Evolutionary conservation across 2,113 vertebrate genomes (phyloP), one percentile per base, ranked within the genome.

Genomic region (Apus apus): DNA sequence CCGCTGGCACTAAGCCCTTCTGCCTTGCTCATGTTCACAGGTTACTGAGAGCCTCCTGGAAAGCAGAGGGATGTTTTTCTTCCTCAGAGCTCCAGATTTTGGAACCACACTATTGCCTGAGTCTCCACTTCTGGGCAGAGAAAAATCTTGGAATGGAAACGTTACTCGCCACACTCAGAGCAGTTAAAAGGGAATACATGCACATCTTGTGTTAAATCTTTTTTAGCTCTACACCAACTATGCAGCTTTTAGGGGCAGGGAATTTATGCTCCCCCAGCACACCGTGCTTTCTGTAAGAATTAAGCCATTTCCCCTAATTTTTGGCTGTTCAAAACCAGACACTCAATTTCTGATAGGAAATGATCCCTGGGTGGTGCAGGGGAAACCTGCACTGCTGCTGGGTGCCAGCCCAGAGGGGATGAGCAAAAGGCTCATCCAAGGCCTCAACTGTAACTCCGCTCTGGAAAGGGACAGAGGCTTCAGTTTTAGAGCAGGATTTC

Each of bases 291-390:
- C 27, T 18, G 16, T 46, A 46, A 30, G 36, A 57, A 57, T 57
- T 15, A 38, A 46, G 27, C 62, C 12, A 2, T 54, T 78, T 48
- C 14, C 8, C 22, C 30, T 58, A 13, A 30, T 34, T 48, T 71
- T 65, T 60, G 38, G 16, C 57, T 43, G 36, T 32, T 75, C 36
- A 75, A 70, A 85, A 45, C 5, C 6, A 25, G 62, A 38, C 8
- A 34, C 11, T 73, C 19, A 15, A 23, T 34, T 34, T 23, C 45
- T 53, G 62, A n/a, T 8, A 45, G 26, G 54, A 46, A 5, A 30
- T 34, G 32, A 29, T 18, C 58, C 2, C 1, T 22, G 12, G 9
- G 3, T 8, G 8, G 5, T 13, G 58, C 0, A 0, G 16, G 8
- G n/a, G 15, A 8, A 7, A 15, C 17, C 34, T 32, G n/a, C 40